A percentile compares a stretch with the other conserved stretches of the same genome.
Conservation (phyloP, 2,888 invertebrate species). For the Hydraecia micacea region DNA sequence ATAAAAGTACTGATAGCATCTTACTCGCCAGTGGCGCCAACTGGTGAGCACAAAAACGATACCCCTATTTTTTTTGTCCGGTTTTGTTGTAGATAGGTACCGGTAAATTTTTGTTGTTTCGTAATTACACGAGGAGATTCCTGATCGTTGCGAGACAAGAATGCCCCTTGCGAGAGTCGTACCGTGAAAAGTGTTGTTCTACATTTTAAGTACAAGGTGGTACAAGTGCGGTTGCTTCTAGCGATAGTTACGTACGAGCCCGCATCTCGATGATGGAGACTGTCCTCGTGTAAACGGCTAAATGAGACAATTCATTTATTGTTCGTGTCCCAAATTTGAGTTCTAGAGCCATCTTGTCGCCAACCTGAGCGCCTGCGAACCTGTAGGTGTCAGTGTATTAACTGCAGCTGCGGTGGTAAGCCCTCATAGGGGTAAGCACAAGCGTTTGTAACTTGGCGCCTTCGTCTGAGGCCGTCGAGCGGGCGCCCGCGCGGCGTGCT, state of each 20-base stretch:
- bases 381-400: not conserved
- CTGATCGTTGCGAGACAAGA: not conserved
- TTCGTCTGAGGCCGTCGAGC: too few species aligned
- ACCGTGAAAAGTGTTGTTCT: not conserved
- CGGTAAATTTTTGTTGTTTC: too few species aligned
- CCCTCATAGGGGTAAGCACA: not conserved
- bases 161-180: not conserved
- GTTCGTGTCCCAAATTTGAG: not conserved
- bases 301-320: not conserved
- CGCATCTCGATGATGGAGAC: not conserved
- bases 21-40: too few species aligned
- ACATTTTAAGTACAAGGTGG: not conserved
- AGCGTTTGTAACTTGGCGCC: not conserved
- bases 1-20: too few species aligned
- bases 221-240: not conserved
- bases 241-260: not conserved
- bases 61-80: too few species aligned
- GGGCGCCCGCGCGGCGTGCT: too few species aligned
- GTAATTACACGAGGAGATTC: too few species aligned
- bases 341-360: not conserved
- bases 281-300: not conserved
- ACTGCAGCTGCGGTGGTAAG: not conserved
- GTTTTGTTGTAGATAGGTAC: too few species aligned
- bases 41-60: too few species aligned
- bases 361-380: not conserved